Conservation (phyloP, 1,140 invertebrate species). For the Drosophila sp. region DNA sequence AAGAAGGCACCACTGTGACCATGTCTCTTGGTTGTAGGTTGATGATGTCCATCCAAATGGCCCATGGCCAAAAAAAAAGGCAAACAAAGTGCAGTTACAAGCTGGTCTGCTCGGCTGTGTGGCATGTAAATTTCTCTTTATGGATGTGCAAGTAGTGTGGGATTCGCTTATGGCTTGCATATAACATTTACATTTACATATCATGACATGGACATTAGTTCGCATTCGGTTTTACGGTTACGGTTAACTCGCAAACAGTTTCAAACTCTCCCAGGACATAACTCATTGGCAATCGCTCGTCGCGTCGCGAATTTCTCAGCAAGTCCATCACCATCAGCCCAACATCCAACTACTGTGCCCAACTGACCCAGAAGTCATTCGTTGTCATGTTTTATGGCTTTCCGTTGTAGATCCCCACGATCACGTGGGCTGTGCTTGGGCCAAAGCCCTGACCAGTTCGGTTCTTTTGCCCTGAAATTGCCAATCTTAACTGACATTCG, state of each 20-base stretch:
- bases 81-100: constrained; percentile 31
- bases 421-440: constrained; percentile 33
- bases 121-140: constrained; percentile 78
- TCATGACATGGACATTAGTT: constrained; percentile 81
- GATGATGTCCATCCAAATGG: constrained; percentile 54
- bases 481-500: background rate
- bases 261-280: constrained; percentile 62
- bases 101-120: constrained; percentile 26
- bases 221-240: constrained; percentile 59
- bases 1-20: constrained; percentile 19
- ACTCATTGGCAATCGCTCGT: constrained; percentile 51
- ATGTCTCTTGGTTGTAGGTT: constrained; percentile 52
- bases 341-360: constrained; percentile 71
- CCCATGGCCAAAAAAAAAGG: constrained; percentile 64
- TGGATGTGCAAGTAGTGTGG: constrained; percentile 69
- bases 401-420: background rate
- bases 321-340: constrained; percentile 35
- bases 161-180: constrained; percentile 70
- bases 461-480: background rate
- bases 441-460: background rate
- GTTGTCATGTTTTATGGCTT: constrained; percentile 69
- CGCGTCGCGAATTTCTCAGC: constrained; percentile 46
- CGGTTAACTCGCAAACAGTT: constrained; percentile 43
- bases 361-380: constrained; percentile 78
- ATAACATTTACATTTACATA: constrained; percentile 76